phyloP scores from a whole-genome alignment of 1,140 invertebrate species.

The Euwallacea similis region DNA sequence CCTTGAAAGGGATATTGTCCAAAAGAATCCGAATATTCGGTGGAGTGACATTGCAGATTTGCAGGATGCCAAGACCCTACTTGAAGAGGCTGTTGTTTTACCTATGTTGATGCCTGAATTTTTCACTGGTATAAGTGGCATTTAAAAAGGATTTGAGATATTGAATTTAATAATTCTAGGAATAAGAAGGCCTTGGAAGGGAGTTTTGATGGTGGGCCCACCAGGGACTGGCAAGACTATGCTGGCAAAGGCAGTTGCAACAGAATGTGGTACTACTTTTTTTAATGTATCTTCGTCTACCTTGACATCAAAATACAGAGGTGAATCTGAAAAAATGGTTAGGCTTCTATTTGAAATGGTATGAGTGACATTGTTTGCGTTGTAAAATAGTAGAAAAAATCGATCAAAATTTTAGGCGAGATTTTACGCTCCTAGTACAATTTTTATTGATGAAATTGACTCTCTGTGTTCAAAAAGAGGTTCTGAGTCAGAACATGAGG shows the following conservation, averaged over 20 bases:
- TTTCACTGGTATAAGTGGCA: constrained; percentile 71
- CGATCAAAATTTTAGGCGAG: constrained; percentile 68
- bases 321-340: constrained; percentile 98
- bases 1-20: constrained; percentile 94
- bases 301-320: constrained; percentile 96
- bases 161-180: constrained; percentile 30
- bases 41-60: constrained; percentile 99
- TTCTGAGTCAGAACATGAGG: constrained; percentile 97
- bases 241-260: constrained; percentile 98
- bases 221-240: constrained; percentile 99
- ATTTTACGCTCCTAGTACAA: constrained; percentile 98
- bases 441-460: constrained; percentile 99
- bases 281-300: constrained; percentile 98
- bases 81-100: constrained; percentile 97
- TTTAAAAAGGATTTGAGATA: neutral
- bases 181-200: constrained; percentile 88
- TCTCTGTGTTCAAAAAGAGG: constrained; percentile 95
- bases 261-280: constrained; percentile 98
- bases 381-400: neutral
- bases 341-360: constrained; percentile 98
- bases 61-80: constrained; percentile 87
- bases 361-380: constrained; percentile 26
- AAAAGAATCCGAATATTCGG: constrained; percentile 94
- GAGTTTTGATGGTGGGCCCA: constrained; percentile 96
- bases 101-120: constrained; percentile 99